Evolutionary conservation across 2,888 invertebrate species (phyloP), one percentile per base, ranked within the genome.

Genomic region (Epirrhoe alternata): DNA sequence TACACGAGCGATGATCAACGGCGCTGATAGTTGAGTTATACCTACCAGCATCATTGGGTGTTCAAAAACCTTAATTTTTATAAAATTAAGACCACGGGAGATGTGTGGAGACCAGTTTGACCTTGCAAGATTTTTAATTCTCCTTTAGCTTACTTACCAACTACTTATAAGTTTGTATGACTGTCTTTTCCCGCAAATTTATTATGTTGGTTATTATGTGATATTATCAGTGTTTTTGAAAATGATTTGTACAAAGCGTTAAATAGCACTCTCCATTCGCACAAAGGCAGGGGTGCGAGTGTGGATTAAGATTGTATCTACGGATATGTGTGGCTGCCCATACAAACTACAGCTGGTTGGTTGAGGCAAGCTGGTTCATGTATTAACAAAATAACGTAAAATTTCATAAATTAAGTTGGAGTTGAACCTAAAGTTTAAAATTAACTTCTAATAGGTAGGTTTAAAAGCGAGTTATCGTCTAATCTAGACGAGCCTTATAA

Each of bases 261-360:
- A 70, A 75, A 74, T 72, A 76, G 72, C 77, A 68, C 74, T 74
- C 72, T 61, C 59, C 62, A 60, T 75, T 74, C 74, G 76, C 70
- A 74, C 72, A 76, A 72, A 53, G 72, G 63, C 71, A 64, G 70
- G 72, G 73, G 78, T 78, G 76, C 74, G 74, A 78, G 79, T 76
- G 75, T 83, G 88, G 90, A 90, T 92, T 90, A 86, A 86, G 92
- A 92, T 93, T 81, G 74, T 90, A 92, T 92, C 92, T 76, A 42
- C 38, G 38, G 38, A 78, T 71, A 83, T 60, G 85, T 87, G 81
- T 75, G 75, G 76, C 76, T 71, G 78, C 75, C 74, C 64, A 53
- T 64, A 64, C 61, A 45, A 50, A 60, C 59, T 56, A 49, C 57
- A 61, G 65, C 56, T 45, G 68, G 42, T 31, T 45, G 68, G 42